Base-by-base conservation (phyloP, 2,888 invertebrate species). In the Yponomeuta sedellus region DNA sequence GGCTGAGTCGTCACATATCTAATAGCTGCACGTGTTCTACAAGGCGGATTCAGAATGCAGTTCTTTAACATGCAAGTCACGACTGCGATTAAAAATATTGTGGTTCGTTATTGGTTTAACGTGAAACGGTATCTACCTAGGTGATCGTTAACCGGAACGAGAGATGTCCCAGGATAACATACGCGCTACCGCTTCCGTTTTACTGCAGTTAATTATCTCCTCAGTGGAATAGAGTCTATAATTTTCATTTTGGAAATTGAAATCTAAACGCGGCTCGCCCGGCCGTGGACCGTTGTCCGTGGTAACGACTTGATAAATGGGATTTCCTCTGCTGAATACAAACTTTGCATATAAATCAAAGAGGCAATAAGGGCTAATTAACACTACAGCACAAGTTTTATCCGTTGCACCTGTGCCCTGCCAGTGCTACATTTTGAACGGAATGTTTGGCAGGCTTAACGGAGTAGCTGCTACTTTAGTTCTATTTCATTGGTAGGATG, bases 341-440 rank as follows among this genome's bases (percentile, higher is more conserved):
- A 81, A 81, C 76, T 80, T 77, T 76, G 70, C 68, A 73, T 70
- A 84, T 88, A 86, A 86, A 87, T 88, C 85, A 86, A 25, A 83
- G 72, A 71, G 75, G 64, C 75, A 74, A 66, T 52, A 78, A 79
- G 74, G 75, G 74, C 79, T 87, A 86, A 87, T 88, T 86, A 87
- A 81, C 80, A 78, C 77, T 71, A 19, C 39, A 72, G 74, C 75
- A 73, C 72, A 71, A n/a, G 73, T 72, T 77, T 72, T 73, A 80
- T 77, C 73, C 77, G 77, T 80, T 74, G 80, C 81, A 85, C 83
- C 84, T 84, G 83, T 76, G 73, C 70, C 74, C 69, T 71, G 68
- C 67, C 70, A 68, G 70, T 20, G 40, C 40, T 25, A 44, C 19
- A 19, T 61, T 34, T 28, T 44, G 22, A 11, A 1, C 44, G 44